phyloP scores from a whole-genome alignment of 2,113 vertebrate species.

The Trematocara macrostoma region DNA sequence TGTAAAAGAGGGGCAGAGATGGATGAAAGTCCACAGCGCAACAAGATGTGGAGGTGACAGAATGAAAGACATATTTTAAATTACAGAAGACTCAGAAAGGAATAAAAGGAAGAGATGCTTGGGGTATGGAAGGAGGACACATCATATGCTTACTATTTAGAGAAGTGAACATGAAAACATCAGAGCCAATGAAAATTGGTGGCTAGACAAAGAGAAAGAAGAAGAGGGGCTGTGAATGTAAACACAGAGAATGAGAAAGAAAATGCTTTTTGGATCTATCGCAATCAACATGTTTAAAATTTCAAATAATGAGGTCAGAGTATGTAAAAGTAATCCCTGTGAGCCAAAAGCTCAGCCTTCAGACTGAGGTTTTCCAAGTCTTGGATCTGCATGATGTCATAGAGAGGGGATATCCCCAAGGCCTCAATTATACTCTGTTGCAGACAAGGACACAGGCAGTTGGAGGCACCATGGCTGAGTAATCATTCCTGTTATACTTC shows the following conservation, averaged over 20 bases:
- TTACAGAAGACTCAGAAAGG: background rate
- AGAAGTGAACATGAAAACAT: background rate
- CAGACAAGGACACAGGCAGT: background rate
- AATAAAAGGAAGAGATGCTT: background rate
- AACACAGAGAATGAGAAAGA: background rate
- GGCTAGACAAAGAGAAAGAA: background rate
- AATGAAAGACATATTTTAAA: background rate
- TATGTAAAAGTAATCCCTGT: background rate
- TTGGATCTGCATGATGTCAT: background rate
- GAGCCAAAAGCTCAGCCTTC: background rate
- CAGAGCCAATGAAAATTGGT: background rate
- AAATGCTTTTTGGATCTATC: background rate
- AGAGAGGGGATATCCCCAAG: background rate
- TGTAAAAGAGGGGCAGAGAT: background rate
- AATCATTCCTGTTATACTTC: background rate
- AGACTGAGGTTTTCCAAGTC: background rate
- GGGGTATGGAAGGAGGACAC: background rate
- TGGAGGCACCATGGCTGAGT: background rate
- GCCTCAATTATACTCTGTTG: background rate
- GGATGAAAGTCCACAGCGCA: background rate
- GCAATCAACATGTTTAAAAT: background rate
- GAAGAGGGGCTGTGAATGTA: background rate
- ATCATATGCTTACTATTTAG: background rate
- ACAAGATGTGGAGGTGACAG: background rate
- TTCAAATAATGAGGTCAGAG: background rate